Conservation (phyloP, 2,888 invertebrate species). For the Cerastoderma edule region DNA sequence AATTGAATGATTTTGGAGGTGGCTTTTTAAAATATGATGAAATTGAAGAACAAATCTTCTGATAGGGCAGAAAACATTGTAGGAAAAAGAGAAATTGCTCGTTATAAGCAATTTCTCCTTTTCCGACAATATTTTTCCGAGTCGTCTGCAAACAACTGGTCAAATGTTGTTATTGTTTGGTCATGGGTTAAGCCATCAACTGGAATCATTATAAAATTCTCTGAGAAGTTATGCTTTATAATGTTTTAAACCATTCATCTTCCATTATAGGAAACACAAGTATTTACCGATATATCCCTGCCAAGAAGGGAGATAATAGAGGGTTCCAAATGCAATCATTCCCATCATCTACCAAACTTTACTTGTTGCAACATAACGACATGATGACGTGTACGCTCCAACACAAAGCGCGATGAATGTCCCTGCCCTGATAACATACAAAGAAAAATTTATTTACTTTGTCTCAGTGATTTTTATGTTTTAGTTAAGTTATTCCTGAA, state of each 20-base stretch:
- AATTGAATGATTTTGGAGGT: neutral
- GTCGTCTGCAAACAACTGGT: neutral
- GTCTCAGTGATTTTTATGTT: too few relatives aligned
- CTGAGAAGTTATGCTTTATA: too few relatives aligned
- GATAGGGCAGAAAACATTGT: too few relatives aligned
- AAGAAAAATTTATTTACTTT: neutral
- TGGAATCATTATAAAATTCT: too few relatives aligned
- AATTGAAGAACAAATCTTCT: too few relatives aligned
- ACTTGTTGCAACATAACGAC: conserved; percentile 62
- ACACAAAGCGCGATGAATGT: conserved; percentile 72
- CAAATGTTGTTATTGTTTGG: neutral
- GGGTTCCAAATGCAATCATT: conserved; percentile 61
- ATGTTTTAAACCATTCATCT: too few relatives aligned
- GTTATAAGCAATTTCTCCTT: neutral
- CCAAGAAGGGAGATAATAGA: conserved; percentile 81
- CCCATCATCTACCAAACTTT: conserved; percentile 79
- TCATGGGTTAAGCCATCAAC: neutral
- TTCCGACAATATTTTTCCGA: neutral
- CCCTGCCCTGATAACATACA: conserved; percentile 63
- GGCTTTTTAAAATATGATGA: neutral
- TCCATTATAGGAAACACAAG: too few relatives aligned
- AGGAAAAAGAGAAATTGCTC: too few relatives aligned
- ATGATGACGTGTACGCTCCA: conserved; percentile 71
- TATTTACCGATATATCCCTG: conserved; percentile 77
- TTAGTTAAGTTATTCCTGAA: too few relatives aligned